Evolutionary conservation across 1,140 invertebrate species (phyloP).

Genomic region (Arctopsyche grandis): DNA sequence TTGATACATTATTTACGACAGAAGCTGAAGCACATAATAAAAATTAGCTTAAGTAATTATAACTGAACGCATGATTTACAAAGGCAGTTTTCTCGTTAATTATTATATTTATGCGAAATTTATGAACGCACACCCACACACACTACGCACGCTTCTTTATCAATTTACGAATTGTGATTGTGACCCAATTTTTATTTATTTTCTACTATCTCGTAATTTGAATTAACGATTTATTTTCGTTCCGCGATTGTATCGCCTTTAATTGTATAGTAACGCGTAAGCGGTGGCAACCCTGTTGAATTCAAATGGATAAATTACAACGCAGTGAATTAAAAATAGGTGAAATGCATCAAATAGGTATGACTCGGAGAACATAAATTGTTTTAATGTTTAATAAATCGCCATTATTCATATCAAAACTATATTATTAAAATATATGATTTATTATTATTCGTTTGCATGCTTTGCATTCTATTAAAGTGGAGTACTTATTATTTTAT

Average conservation of each 20-base stretch:
- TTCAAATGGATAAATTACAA: neutral
- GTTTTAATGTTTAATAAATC: conserved; percentile 32
- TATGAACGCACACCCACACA: neutral
- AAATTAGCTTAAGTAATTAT: neutral
- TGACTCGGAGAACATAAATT: conserved; percentile 16
- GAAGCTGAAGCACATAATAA: neutral
- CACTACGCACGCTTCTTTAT: conserved; percentile 6
- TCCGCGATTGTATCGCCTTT: neutral
- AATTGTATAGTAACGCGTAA: neutral
- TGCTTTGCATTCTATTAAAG: neutral
- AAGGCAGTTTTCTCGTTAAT: neutral
- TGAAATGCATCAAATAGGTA: conserved; percentile 15
- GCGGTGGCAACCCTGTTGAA: neutral
- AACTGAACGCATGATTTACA: neutral
- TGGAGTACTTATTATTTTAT: neutral
- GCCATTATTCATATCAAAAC: conserved; percentile 7
- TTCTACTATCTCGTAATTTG: neutral
- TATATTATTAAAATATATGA: conserved; percentile 11
- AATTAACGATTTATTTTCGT: neutral
- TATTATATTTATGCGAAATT: conserved; percentile 18
- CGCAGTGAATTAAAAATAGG: neutral
- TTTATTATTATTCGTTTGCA: conserved; percentile 21
- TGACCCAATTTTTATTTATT: conserved; percentile 2
- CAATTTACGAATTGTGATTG: conserved; percentile 9
- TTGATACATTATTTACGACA: neutral